A percentile compares a stretch with the other conserved stretches of the same genome.
These are phyloP conservation scores for Bergia sp. DNA, from an alignment of 92 coral and sea anemone genomes.

Conservation along the genomic window DNA sequence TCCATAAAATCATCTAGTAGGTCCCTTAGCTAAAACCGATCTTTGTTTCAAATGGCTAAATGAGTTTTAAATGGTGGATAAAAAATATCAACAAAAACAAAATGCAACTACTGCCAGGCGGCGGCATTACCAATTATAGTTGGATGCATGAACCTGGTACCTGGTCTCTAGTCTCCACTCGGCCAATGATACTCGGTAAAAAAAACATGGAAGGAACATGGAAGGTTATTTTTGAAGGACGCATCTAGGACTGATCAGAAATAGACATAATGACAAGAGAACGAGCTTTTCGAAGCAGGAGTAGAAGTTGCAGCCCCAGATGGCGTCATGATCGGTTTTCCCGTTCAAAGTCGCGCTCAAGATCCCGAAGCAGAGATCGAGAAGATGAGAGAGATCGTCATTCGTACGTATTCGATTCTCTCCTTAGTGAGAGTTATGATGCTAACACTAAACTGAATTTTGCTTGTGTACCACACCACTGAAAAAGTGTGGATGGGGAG, in stretches of 20 bases:
- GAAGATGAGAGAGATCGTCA: constrained; percentile 33
- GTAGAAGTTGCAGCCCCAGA: constrained; percentile 69
- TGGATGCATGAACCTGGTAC: constrained; percentile 7
- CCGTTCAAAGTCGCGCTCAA: constrained; percentile 65
- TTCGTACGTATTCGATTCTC: constrained; percentile 14
- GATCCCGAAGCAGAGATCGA: constrained; percentile 70
- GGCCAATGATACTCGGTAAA: neutral
- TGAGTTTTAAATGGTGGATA: neutral
- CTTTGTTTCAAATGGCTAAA: neutral
- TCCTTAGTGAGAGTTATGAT: too few relatives aligned
- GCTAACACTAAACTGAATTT: neutral
- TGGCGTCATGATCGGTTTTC: constrained; percentile 28
- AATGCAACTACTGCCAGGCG: constrained; percentile 1
- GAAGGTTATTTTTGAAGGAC: neutral
- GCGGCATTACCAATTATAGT: too few relatives aligned
- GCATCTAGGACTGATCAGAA: too few relatives aligned
- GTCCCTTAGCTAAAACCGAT: neutral
- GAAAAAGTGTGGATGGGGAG: neutral
- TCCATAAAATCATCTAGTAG: too few relatives aligned
- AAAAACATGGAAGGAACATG: too few relatives aligned
- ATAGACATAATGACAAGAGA: constrained; percentile 58
- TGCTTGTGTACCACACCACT: neutral
- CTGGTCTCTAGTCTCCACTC: constrained; percentile 1
- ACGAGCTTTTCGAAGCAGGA: constrained; percentile 29
- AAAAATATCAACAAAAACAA: neutral